These are phyloP conservation scores for Dromococcyx pavoninus DNA, from an alignment of 2,797 vertebrate genomes.

Conservation along the genomic window DNA sequence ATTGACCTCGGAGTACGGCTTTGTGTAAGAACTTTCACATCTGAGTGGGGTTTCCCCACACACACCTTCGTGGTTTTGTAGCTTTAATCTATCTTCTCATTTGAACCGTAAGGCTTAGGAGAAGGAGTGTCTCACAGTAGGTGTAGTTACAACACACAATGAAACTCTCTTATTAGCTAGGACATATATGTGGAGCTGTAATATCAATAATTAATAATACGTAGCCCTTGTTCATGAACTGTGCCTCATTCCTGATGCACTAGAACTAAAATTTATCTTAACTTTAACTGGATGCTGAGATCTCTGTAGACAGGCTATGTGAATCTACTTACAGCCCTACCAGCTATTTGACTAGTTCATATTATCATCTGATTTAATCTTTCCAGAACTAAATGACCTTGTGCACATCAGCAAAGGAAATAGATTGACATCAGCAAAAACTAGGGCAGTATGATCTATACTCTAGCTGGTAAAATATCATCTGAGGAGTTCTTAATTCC, in stretches of 20 bases:
- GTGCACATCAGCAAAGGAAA: not conserved
- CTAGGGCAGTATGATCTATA: not conserved
- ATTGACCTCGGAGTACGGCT: not conserved
- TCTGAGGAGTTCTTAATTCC: conserved; percentile 18
- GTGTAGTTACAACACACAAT: not conserved
- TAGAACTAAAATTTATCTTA: not conserved
- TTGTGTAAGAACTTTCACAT: not conserved
- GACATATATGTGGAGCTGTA: not conserved
- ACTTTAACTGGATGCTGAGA: not conserved
- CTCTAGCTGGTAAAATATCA: not conserved
- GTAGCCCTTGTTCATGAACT: not conserved
- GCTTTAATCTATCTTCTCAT: not conserved
- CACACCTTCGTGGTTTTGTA: not conserved
- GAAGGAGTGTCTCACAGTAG: not conserved
- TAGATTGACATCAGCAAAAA: conserved; percentile 29
- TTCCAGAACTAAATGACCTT: not conserved
- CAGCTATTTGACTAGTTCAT: not conserved
- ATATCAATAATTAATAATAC: conserved; percentile 29
- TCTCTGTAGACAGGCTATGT: not conserved
- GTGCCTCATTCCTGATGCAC: not conserved
- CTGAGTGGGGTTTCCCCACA: not conserved
- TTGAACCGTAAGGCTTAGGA: not conserved
- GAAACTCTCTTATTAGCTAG: not conserved
- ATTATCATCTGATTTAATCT: conserved; percentile 2
- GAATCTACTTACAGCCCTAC: not conserved